Base-by-base conservation (phyloP, 2,113 vertebrate species). In the Epinephelus moara region DNA sequence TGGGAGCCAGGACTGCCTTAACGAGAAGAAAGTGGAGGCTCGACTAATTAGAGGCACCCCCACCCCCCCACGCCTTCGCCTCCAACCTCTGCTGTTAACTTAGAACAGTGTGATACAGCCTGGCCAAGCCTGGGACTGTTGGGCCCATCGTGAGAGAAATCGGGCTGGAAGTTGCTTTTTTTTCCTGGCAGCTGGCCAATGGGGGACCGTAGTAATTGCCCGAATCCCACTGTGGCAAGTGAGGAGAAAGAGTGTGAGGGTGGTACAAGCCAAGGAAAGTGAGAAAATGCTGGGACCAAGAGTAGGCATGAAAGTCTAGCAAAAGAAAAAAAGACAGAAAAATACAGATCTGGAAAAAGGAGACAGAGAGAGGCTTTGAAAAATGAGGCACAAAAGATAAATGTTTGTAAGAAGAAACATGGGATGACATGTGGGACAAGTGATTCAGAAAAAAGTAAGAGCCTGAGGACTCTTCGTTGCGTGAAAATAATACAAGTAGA, bases 191-290 rank as follows among this genome's bases (percentile, higher is more conserved):
- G 78, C 55, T 49, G 42, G 85, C 92, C 92, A 91, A 80, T 80
- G 73, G 80, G 89, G 80, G 79, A 80, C 85, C 84, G 45, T 88
- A 84, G 87, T 95, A 95, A 93, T 93, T 91, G 92, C 90, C 82
- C 72, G 71, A 93, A 91, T 92, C 93, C 88, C 85, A 90, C 87
- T 85, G 82, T 83, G 87, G 84, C 85, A 89, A 90, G 84, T 79
- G 78, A 88, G 63, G 74, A 85, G 72, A 84, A 85, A 82, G 74
- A 79, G 68, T 70, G 82, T 64, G 81, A 86, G 79, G 78, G 64
- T 75, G 79, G 76, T 49, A 57, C 42, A 80, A 90, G 86, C 84
- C 75, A 83, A 85, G 68, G 53, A 76, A 78, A 90, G 80, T 78
- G 82, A 87, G 80, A 88, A 89, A 83, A 82, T 82, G 47, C 61